These are phyloP conservation scores for Melieria crassipennis DNA, from an alignment of 2,888 invertebrate species.

Conservation along the genomic window DNA sequence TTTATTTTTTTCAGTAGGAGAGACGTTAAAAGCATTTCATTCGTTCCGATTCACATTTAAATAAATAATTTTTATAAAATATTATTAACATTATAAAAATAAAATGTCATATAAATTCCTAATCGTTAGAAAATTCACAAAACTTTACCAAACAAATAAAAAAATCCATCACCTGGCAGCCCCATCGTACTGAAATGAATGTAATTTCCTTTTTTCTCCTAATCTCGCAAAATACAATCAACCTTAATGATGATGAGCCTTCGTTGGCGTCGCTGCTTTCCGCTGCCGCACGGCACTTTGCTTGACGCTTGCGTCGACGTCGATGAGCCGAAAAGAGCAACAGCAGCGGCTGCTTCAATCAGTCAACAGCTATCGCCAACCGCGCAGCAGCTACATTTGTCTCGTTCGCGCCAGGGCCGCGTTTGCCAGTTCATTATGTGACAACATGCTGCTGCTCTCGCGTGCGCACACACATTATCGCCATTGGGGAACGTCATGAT, in stretches of 20 bases:
- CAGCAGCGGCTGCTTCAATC: neutral
- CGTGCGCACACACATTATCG: neutral
- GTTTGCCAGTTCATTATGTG: too few relatives aligned
- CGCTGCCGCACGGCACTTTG: neutral
- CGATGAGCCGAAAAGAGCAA: neutral
- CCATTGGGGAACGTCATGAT: neutral
- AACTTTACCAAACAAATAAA: neutral
- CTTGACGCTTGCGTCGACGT: neutral
- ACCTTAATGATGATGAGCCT: constrained; percentile 47
- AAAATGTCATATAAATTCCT: neutral
- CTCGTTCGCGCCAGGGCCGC: neutral
- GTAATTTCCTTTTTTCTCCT: constrained; percentile 39
- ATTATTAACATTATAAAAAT: neutral
- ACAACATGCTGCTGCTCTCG: neutral
- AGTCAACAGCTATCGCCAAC: neutral
- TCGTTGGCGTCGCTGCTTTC: constrained; percentile 2
- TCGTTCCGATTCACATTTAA: too few relatives aligned
- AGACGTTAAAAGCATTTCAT: too few relatives aligned
- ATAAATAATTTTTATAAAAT: neutral
- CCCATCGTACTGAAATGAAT: constrained; percentile 34
- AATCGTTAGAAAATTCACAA: neutral
- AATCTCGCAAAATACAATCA: constrained; percentile 36
- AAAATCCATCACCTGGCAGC: constrained; percentile 33
- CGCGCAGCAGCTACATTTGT: neutral
- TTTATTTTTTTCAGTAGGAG: too few relatives aligned